Evolutionary conservation across 1,140 invertebrate genomes (phyloP), one percentile per base, ranked within the genome.

Genomic region (Hydropsyche tenuis): DNA sequence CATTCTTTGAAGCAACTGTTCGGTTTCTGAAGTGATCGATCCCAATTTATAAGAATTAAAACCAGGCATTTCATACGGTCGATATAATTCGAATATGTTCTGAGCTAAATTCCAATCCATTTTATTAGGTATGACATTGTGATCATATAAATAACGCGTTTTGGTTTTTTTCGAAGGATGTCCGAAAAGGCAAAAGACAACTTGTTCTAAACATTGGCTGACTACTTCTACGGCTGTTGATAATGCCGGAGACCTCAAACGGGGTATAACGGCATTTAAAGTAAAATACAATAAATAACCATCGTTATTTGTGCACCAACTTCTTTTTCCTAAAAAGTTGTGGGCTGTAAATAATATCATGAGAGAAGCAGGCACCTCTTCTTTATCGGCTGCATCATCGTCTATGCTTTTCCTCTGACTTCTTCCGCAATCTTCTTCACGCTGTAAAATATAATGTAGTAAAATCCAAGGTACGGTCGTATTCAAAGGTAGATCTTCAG

Each of bases 151-250:
- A 83, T 94, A 88, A 70, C 90, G 87, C 1, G 87, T 83, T 73
- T 92, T 92, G 1, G 85, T 90, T 79, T 91, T 93, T 81, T 91
- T 95, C 73, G 89, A 89, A 0, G 94, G 93, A 85, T 96, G 93
- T 20, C 91, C 90, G 82, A 94, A 97, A 1, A 98, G 83, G 82
- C 96, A 98, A 81, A 90, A 96, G 62, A 96, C 91, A 78, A 93
- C 91, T 82, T 98, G 95, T 78, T 97, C 95, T 72, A 96, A 84
- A 69, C 92, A 89, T 70, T 92, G 90, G 51, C 88, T 87, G 2
- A 95, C 83, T 81, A 87, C 88, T 76, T 89, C 86, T 78, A 85
- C 82, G 64, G 86, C 80, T 75, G 81, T 82, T 1, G 81, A 79
- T 64, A 85, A 85, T n/a, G 86, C 83, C 37, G 86, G 90, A 25